A percentile compares a stretch with the other conserved stretches of the same genome.
Conservation (phyloP, 2,797 vertebrate species). For the Thaleichthys pacificus region DNA sequence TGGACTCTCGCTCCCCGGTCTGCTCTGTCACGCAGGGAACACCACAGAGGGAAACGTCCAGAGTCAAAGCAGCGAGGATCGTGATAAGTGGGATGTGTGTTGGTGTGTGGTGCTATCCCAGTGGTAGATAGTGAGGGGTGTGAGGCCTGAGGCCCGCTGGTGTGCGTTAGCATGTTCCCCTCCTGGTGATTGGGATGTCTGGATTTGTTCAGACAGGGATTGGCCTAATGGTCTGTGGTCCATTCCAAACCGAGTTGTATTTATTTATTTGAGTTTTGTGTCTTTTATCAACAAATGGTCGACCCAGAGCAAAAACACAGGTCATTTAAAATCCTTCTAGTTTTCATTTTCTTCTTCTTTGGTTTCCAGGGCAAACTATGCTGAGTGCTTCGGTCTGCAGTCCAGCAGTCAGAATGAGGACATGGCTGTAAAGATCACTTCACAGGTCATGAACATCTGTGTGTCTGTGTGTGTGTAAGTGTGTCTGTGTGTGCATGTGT, state of each 20-base stretch:
- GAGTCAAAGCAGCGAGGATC: no score
- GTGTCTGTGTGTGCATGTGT: background rate
- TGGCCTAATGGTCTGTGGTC: slow-evolving; percentile 50
- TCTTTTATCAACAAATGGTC: slow-evolving; percentile 38
- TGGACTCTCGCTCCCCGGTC: no score
- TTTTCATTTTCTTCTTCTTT: background rate
- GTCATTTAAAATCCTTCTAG: slow-evolving; percentile 15
- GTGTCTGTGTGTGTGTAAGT: background rate
- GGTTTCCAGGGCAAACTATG: background rate
- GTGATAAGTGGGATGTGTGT: no score
- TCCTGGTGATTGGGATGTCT: slow-evolving; percentile 44
- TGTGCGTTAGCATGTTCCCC: slow-evolving; percentile 34
- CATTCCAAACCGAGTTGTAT: slow-evolving; percentile 14
- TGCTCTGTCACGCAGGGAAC: no score
- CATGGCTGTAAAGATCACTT: background rate
- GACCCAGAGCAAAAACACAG: slow-evolving; percentile 28
- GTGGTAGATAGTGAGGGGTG: no score
- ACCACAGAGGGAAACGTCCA: no score
- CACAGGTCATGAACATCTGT: background rate
- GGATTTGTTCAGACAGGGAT: slow-evolving; percentile 55
- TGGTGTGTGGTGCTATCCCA: no score
- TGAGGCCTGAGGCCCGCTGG: slow-evolving; percentile 5
- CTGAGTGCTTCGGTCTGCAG: background rate
- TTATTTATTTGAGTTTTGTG: slow-evolving; percentile 6
- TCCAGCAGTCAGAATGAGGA: no score